Evolutionary conservation across 1,140 invertebrate genomes (phyloP).

Genomic region (Lepidurus arcticus): DNA sequence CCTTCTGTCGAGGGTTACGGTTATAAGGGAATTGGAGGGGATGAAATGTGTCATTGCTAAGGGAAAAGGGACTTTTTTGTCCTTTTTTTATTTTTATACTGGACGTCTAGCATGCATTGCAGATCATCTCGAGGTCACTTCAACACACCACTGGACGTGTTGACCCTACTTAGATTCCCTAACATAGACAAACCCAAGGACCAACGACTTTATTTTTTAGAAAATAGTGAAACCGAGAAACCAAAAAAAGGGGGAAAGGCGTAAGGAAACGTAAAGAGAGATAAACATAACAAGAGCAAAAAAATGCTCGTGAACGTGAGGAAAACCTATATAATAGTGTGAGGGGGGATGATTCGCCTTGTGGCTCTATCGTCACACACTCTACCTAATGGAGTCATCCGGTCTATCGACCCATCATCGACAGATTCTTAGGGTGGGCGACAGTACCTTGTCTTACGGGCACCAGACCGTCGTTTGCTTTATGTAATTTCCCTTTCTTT

Average conservation of each 20-base stretch:
- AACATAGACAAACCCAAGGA: not conserved
- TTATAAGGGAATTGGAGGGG: not conserved
- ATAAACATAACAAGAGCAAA: not conserved
- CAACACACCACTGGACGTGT: not conserved
- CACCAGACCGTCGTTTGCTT: not conserved
- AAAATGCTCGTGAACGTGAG: not conserved
- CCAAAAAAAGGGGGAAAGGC: too few relatives aligned
- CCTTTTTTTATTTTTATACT: too few relatives aligned
- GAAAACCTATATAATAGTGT: not conserved
- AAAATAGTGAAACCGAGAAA: too few relatives aligned
- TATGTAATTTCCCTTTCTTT: not conserved
- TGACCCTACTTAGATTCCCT: not conserved
- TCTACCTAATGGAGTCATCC: constrained; percentile 18
- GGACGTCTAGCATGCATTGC: not conserved
- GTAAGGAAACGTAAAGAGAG: too few relatives aligned
- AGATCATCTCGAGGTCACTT: not conserved
- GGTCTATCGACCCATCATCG: constrained; percentile 18
- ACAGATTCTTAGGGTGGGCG: constrained; percentile 7
- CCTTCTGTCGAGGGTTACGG: not conserved
- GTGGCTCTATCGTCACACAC: constrained; percentile 20
- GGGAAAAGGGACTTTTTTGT: not conserved
- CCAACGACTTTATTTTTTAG: not conserved
- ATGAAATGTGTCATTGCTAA: not conserved
- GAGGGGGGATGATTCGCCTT: constrained; percentile 8
- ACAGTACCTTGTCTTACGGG: not conserved